A percentile compares a stretch with the other conserved stretches of the same genome.
Evolutionary conservation across 2,888 invertebrate species (phyloP).

Genomic region (Choristoneura rosaceana): DNA sequence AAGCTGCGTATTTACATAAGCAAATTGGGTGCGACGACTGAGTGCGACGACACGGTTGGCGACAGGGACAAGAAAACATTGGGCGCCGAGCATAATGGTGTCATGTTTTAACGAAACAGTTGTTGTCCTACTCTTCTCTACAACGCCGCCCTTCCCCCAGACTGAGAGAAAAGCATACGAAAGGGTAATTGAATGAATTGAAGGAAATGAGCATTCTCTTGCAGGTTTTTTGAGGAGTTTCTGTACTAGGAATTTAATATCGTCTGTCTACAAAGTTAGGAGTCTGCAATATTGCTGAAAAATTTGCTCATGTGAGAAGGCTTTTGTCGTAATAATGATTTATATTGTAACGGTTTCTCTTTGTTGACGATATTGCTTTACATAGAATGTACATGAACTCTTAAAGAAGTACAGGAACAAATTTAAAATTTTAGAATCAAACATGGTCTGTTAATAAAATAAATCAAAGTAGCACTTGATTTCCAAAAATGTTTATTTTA

Average conservation of each 20-base stretch:
- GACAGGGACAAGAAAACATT: slow-evolving; percentile 46
- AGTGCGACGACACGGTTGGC: slow-evolving; percentile 51
- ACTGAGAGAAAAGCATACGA: slow-evolving; percentile 6
- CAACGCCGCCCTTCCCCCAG: not conserved
- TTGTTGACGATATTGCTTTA: not conserved
- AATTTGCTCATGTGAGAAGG: not conserved
- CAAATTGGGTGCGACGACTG: slow-evolving; percentile 78
- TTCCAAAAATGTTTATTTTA: no score
- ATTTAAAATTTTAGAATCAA: no score
- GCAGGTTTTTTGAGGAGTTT: slow-evolving; percentile 20
- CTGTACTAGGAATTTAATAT: slow-evolving; percentile 35
- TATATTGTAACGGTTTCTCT: not conserved
- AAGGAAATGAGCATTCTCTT: slow-evolving; percentile 21
- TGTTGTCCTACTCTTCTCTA: slow-evolving; percentile 8
- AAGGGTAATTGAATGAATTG: slow-evolving; percentile 35
- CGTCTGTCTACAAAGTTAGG: not conserved
- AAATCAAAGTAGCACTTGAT: no score
- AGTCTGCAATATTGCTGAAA: not conserved
- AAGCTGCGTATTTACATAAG: slow-evolving; percentile 84
- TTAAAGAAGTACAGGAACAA: no score
- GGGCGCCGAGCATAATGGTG: slow-evolving; percentile 36
- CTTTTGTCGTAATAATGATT: not conserved
- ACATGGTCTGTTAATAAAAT: no score
- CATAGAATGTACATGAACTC: no score
- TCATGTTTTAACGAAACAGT: slow-evolving; percentile 34